These are phyloP conservation scores for Cataglyphis cursor DNA, from an alignment of 2,888 invertebrate genomes.

Conservation along the genomic window DNA sequence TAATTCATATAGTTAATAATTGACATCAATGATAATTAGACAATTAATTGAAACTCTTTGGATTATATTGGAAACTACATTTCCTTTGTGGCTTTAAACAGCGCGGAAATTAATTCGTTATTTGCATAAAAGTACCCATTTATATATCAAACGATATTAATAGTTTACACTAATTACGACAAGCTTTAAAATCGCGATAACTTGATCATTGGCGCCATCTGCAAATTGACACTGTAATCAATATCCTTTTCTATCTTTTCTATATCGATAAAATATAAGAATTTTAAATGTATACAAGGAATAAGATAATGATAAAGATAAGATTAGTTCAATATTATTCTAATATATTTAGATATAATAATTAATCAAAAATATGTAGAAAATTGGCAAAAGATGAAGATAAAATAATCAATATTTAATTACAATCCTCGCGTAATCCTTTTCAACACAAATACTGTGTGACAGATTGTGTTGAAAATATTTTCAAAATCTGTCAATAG, in stretches of 20 bases:
- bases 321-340: neutral
- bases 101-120: conserved; percentile 2
- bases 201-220: conserved; percentile 63
- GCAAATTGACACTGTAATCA: conserved; percentile 28
- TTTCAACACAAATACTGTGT: neutral
- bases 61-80: conserved; percentile 6
- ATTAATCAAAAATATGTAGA: neutral
- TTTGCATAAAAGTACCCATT: neutral
- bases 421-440: neutral
- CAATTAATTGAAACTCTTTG: conserved; percentile 34
- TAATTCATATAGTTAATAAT: conserved; percentile 12
- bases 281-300: neutral
- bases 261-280: conserved; percentile 24
- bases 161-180: conserved; percentile 32
- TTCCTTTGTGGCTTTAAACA: neutral
- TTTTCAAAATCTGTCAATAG: neutral
- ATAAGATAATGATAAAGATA: conserved; percentile 2
- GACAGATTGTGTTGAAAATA: conserved; percentile 2
- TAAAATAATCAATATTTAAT: neutral
- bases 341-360: neutral
- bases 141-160: conserved; percentile 7
- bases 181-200: neutral
- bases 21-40: conserved; percentile 10
- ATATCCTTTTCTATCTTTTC: neutral
- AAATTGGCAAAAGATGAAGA: neutral